These are phyloP conservation scores for Zeugodacus cucurbitae DNA, from an alignment of 1,140 invertebrate genomes.

Conservation along the genomic window DNA sequence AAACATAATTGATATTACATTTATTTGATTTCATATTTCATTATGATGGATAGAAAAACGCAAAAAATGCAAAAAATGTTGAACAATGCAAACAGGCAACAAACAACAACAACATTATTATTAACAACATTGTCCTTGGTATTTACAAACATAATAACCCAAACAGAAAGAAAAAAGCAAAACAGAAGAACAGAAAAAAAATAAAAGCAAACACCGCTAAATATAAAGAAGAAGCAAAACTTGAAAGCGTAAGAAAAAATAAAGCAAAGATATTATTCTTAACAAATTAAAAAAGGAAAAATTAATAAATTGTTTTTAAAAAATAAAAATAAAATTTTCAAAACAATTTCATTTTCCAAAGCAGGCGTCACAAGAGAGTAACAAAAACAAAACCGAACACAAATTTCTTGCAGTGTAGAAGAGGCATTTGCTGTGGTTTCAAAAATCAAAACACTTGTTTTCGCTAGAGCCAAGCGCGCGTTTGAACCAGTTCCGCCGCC, in stretches of 20 bases:
- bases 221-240: conserved; percentile 40
- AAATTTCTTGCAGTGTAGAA: neutral
- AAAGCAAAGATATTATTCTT: conserved; percentile 44
- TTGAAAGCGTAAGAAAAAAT: conserved; percentile 50
- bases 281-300: conserved; percentile 42
- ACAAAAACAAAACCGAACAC: too few species aligned
- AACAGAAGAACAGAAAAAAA: neutral
- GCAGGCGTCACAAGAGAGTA: neutral
- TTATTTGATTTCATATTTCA: neutral
- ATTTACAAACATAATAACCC: conserved; percentile 42
- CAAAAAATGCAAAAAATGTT: conserved; percentile 48
- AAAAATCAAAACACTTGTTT: neutral
- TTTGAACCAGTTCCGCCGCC: conserved; percentile 37
- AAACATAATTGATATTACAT: conserved; percentile 34
- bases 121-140: conserved; percentile 47
- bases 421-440: neutral
- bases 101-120: conserved; percentile 49
- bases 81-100: conserved; percentile 40
- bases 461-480: neutral
- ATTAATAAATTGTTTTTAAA: conserved; percentile 50
- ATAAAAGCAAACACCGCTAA: conserved; percentile 33
- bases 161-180: conserved; percentile 13
- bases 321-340: conserved; percentile 33
- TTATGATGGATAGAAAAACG: neutral
- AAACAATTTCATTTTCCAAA: neutral